Evolutionary conservation across 2,113 vertebrate genomes (phyloP), one percentile per base, ranked within the genome.

Genomic region (Cyanoliseus patagonus): DNA sequence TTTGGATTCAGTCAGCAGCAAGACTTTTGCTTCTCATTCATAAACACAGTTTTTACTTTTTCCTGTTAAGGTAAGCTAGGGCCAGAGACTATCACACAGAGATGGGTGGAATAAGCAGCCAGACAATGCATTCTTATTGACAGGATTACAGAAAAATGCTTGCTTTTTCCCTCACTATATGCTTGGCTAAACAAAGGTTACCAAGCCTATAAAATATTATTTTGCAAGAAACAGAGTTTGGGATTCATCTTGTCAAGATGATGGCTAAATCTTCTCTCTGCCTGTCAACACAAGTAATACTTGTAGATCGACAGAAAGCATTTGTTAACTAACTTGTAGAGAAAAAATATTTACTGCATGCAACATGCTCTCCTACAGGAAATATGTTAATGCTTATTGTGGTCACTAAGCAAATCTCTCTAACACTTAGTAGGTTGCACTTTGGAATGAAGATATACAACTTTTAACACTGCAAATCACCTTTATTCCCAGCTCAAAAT

Each of bases 141-240:
- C 39, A 55, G 44, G 27, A 69, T 11, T 69, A 66, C 14, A 24
- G 52, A 9, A 17, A 63, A 9, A 30, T 41, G 7, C 14, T 63
- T 41, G 47, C 3, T 42, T 79, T 91, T 70, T 39, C 17, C 44
- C 33, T 82, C 24, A 22, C 30, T 22, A 47, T 68, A 53, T 74
- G 51, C 53, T 91, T 88, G 78, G 41, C 52, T 94, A 91, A 92
- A 81, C 37, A 95, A 95, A 89, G 24, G 23, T 79, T 82, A 88
- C 41, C 24, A 51, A 87, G 47, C 9, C 35, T 88, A 47, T 52
- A 68, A 92, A 74, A 92, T 41, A 90, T 63, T 73, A 62, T 89
- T 90, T 90, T 83, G 53, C 31, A 77, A 95, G 83, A 86, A 95
- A 86, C 1, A 87, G 57, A 93, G 20, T 31, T 94, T 64, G 47